These are phyloP conservation scores for Todiramphus saurophagus DNA, from an alignment of 2,113 vertebrate species.

Conservation along the genomic window DNA sequence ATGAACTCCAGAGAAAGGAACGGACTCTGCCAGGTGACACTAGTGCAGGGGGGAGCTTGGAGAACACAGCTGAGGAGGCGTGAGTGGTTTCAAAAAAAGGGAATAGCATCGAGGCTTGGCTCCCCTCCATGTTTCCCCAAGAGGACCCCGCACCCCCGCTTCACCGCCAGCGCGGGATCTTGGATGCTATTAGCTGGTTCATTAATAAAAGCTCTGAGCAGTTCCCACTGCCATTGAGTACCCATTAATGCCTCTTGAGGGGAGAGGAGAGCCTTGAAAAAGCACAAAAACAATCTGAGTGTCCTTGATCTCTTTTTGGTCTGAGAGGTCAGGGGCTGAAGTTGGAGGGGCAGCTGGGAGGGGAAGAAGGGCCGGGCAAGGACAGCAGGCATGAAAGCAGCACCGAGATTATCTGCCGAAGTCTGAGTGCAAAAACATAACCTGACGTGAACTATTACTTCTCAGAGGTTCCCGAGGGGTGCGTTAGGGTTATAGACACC, in stretches of 20 bases:
- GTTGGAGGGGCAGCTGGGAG: not conserved
- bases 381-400: not conserved
- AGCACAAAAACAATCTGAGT: constrained; percentile 45
- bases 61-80: not conserved
- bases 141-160: not conserved
- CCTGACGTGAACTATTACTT: not conserved
- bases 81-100: not conserved
- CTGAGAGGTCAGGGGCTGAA: not conserved
- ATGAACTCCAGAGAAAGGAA: not conserved
- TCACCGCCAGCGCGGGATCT: not conserved
- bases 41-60: not conserved
- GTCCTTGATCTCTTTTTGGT: constrained; percentile 40
- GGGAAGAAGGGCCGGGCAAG: not conserved
- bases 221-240: constrained; percentile 15
- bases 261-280: constrained; percentile 37
- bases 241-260: constrained; percentile 58
- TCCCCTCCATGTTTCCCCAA: not conserved
- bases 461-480: not conserved
- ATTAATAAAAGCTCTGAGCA: constrained; percentile 55
- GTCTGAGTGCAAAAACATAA: not conserved
- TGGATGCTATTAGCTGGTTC: constrained; percentile 60
- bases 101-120: not conserved
- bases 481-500: constrained; percentile 18
- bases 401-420: rapidly evolving
- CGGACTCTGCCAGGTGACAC: not conserved